These are phyloP conservation scores for Hypolimnas misippus DNA, from an alignment of 2,888 invertebrate genomes.

Conservation along the genomic window DNA sequence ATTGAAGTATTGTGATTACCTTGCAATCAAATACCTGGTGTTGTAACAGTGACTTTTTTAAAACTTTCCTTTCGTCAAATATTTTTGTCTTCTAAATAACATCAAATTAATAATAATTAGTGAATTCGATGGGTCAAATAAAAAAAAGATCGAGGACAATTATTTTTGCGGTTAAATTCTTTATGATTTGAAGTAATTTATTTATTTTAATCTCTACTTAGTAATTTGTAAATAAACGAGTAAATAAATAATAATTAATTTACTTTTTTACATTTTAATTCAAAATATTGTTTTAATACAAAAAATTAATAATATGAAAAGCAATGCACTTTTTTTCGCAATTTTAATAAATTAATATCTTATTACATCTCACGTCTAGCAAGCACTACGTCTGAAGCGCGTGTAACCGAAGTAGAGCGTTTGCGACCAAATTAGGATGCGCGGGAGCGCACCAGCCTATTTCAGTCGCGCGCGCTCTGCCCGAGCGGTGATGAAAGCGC, in stretches of 20 bases:
- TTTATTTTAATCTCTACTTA: no score
- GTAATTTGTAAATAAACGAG: no score
- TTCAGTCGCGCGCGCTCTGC: conserved; percentile 70
- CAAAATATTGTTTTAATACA: background rate
- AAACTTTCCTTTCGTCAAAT: background rate
- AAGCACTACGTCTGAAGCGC: conserved; percentile 51
- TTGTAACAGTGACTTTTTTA: background rate
- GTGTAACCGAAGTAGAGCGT: conserved; percentile 66
- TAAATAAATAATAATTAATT: no score
- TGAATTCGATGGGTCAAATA: background rate
- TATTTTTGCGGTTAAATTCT: no score
- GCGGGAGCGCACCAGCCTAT: conserved; percentile 68
- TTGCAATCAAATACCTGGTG: conserved; percentile 6
- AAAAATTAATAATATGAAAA: background rate
- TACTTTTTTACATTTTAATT: background rate
- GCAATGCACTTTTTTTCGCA: background rate
- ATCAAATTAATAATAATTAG: background rate
- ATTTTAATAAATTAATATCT: conserved; percentile 5
- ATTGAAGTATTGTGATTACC: conserved; percentile 16
- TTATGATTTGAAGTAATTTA: no score
- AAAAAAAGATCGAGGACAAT: background rate
- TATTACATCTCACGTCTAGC: conserved; percentile 44
- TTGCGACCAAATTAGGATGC: conserved; percentile 85
- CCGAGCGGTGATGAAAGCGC: conserved; percentile 53
- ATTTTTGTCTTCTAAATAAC: background rate